Conservation (phyloP, 2,113 vertebrate species). For the Nothoprocta pentlandii region DNA sequence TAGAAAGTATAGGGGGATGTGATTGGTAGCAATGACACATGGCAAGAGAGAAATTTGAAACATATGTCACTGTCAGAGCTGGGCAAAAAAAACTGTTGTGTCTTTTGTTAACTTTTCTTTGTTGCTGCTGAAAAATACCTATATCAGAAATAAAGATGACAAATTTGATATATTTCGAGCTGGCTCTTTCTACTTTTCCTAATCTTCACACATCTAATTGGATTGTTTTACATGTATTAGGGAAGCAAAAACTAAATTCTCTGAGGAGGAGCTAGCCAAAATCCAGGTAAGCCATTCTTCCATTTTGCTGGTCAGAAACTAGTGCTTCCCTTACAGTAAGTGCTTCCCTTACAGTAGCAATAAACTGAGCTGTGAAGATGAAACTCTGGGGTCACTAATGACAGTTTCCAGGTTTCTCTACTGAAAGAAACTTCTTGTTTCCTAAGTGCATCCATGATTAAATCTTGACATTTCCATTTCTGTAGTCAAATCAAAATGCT, state of each 20-base stretch:
- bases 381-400: background rate
- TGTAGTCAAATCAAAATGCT: background rate
- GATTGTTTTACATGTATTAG: background rate
- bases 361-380: background rate
- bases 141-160: background rate
- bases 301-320: background rate
- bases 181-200: background rate
- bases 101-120: conserved; percentile 2
- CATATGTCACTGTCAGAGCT: background rate
- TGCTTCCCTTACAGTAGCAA: fast-evolving
- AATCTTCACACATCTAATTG: background rate
- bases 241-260: background rate
- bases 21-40: background rate
- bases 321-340: background rate
- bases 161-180: background rate
- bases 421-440: background rate
- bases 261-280: background rate
- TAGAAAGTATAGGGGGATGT: background rate
- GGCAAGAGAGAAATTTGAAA: background rate
- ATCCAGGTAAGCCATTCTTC: background rate
- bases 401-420: background rate
- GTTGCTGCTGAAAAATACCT: background rate
- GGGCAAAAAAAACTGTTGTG: background rate
- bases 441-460: background rate
- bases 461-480: background rate